phyloP scores from a whole-genome alignment of 30 jellyfish, hydroid and myxozoan genomes.

The Phacellophora camtschatica region DNA sequence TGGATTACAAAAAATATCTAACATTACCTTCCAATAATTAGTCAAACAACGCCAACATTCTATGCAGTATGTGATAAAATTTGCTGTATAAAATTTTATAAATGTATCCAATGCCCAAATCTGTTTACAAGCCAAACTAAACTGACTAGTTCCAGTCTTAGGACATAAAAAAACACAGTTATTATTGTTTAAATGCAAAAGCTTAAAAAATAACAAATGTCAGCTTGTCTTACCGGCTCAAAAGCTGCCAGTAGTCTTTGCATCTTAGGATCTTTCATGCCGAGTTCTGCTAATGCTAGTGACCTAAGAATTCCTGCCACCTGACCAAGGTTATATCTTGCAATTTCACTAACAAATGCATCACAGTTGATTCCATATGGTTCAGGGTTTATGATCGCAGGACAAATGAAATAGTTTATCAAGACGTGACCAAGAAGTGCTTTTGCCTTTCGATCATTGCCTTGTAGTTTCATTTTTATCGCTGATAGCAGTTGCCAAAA shows the following conservation, averaged over 20 bases:
- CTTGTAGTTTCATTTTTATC: constrained; percentile 30
- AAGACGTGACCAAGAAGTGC: constrained; percentile 87
- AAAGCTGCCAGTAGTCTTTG: constrained; percentile 59
- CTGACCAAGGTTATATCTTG: constrained; percentile 83
- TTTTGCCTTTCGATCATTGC: constrained; percentile 64
- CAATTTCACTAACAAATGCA: constrained; percentile 91
- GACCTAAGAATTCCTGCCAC: constrained; percentile 91
- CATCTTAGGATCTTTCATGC: constrained; percentile 74
- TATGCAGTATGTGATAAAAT: no score
- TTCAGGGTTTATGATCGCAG: constrained; percentile 95
- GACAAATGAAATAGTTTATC: constrained; percentile 82
- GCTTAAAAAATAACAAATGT: neutral
- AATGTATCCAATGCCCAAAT: no score
- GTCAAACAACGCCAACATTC: no score
- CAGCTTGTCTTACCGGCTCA: constrained; percentile 65
- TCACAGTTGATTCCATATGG: constrained; percentile 95
- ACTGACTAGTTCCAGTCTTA: no score
- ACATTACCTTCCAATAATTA: no score
- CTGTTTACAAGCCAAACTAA: no score
- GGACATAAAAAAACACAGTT: no score
- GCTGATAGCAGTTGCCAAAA: constrained; percentile 49
- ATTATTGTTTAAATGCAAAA: neutral
- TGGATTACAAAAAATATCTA: no score
- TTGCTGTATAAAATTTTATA: no score
- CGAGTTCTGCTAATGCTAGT: constrained; percentile 88